These are phyloP conservation scores for Alcedo atthis DNA, from an alignment of 2,797 vertebrate genomes.

Conservation along the genomic window DNA sequence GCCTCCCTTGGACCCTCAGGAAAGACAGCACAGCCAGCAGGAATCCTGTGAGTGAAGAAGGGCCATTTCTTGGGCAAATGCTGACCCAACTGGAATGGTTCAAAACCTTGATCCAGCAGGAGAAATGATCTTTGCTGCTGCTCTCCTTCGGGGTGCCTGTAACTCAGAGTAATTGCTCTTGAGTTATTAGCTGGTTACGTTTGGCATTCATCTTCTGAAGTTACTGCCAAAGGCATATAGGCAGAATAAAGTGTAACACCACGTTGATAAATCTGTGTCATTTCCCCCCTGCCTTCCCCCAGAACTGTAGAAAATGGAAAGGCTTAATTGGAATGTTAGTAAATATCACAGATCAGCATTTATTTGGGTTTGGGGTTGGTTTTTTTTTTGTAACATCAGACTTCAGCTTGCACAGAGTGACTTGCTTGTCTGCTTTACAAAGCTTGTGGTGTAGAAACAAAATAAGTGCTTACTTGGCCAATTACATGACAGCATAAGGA, in stretches of 20 bases:
- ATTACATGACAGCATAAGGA: not conserved
- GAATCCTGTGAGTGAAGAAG: not conserved
- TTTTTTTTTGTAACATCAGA: not conserved
- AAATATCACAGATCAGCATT: not conserved
- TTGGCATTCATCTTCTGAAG: conserved; percentile 16
- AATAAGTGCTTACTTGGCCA: not conserved
- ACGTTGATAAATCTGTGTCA: conserved; percentile 6
- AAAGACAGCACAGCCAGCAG: not conserved
- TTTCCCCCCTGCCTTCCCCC: not conserved
- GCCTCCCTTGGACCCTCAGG: rapidly evolving
- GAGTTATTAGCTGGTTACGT: not conserved
- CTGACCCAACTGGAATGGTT: not conserved
- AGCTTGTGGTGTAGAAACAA: not conserved
- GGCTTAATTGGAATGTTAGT: not conserved
- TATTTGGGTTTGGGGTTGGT: not conserved
- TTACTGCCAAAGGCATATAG: conserved; percentile 3
- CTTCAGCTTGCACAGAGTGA: not conserved
- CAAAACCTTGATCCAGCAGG: not conserved
- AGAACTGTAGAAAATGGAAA: not conserved
- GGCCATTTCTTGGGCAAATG: not conserved
- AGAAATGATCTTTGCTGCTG: not conserved
- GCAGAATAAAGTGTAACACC: not conserved
- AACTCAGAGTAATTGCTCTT: not conserved
- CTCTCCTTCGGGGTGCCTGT: not conserved
- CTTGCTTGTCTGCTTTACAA: not conserved